phyloP scores from a whole-genome alignment of 2,113 vertebrate genomes.

The Eulemur macaco region DNA sequence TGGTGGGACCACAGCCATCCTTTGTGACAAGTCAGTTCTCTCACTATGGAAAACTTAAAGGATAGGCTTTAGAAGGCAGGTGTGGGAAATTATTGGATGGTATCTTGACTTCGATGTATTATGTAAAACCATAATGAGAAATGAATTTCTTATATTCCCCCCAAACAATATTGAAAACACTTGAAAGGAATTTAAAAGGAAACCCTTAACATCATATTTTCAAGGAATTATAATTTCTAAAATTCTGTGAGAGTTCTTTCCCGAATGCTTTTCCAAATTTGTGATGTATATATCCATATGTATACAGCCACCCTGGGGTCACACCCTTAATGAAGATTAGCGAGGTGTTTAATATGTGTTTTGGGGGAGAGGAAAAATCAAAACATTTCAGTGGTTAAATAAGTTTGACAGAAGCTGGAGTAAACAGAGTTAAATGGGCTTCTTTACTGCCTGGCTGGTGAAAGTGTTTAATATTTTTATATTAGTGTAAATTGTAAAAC shows the following conservation, averaged over 20 bases:
- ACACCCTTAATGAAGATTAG: neutral
- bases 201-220: neutral
- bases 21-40: neutral
- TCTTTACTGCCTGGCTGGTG: neutral
- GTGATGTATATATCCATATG: neutral
- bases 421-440: neutral
- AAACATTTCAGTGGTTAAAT: neutral
- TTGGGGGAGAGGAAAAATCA: neutral
- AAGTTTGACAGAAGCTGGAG: neutral
- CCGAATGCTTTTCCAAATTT: neutral
- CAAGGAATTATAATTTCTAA: neutral
- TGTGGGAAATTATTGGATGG: neutral
- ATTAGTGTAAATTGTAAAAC: neutral
- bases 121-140: neutral
- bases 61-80: neutral
- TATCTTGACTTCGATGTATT: neutral
- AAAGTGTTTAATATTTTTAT: neutral
- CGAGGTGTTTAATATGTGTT: neutral
- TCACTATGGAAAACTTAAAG: neutral
- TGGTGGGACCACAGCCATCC: neutral
- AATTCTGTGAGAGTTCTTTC: neutral
- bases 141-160: neutral
- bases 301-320: neutral
- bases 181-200: neutral
- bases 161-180: slow-evolving; percentile 6